Percentiles rank a stretch among this genome's conserved stretches.
Evolutionary conservation across 2,888 invertebrate species (phyloP).

Genomic region (Choreutis nemorana): DNA sequence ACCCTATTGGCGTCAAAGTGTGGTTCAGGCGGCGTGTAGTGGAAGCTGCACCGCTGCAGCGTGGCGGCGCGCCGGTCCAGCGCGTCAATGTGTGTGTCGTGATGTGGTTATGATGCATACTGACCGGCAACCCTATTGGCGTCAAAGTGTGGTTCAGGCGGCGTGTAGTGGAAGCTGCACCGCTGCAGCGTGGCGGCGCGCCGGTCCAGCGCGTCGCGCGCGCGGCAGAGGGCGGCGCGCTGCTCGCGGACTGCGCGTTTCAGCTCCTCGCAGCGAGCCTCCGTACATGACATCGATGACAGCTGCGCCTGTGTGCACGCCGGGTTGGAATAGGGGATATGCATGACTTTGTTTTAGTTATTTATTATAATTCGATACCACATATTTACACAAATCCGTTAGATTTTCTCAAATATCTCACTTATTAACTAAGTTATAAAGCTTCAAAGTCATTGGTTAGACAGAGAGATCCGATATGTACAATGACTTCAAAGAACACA

Average conservation of each 20-base stretch:
- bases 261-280: constrained; percentile 65
- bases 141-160: constrained; percentile 81
- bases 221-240: too few species aligned
- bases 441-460: too few species aligned
- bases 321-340: neutral
- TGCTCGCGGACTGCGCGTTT: constrained; percentile 61
- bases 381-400: too few species aligned
- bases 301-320: constrained; percentile 48
- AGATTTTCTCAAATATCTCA: too few species aligned
- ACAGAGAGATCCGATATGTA: too few species aligned
- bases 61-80: neutral
- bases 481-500: too few species aligned
- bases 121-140: constrained; percentile 32
- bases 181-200: too few species aligned
- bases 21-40: neutral
- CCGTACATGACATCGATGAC: constrained; percentile 65
- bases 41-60: neutral
- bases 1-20: too few species aligned
- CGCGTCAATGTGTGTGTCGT: neutral
- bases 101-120: constrained; percentile 3
- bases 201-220: too few species aligned
- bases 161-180: constrained; percentile 75
- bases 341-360: too few species aligned
- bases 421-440: too few species aligned
- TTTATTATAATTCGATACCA: too few species aligned